Conservation (phyloP, 2,888 invertebrate species). For the Caenorhabditis wallacei region DNA sequence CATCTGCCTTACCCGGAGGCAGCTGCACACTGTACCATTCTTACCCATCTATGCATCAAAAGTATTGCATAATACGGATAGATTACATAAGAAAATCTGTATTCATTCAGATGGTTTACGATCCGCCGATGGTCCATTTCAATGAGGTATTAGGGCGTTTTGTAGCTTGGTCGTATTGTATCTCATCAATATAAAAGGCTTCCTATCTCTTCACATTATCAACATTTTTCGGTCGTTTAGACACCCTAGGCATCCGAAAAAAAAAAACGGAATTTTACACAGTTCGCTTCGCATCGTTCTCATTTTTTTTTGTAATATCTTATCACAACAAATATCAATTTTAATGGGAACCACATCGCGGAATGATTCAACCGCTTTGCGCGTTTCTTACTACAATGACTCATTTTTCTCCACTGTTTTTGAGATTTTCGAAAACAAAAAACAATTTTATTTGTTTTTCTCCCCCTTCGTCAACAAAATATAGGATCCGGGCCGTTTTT, state of each 20-base stretch:
- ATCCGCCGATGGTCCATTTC: conserved; percentile 28
- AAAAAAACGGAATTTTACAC: too few species aligned
- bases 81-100: conserved; percentile 65
- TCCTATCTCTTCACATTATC: too few species aligned
- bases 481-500: conserved; percentile 48
- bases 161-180: too few species aligned
- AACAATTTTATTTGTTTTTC: neutral
- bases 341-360: conserved; percentile 16
- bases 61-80: conserved; percentile 65
- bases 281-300: too few species aligned
- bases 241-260: neutral
- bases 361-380: conserved; percentile 13
- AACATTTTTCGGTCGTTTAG: neutral
- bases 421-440: conserved; percentile 18
- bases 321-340: neutral
- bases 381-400: conserved; percentile 15
- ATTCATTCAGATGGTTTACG: conserved; percentile 58
- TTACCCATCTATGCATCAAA: conserved; percentile 47
- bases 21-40: conserved; percentile 53
- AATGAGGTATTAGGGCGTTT: neutral
- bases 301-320: too few species aligned
- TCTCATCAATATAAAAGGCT: too few species aligned
- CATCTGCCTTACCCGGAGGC: conserved; percentile 46
- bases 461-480: conserved; percentile 12
- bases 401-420: conserved; percentile 17